Evolutionary conservation across 2,888 invertebrate species (phyloP), one percentile per base, ranked within the genome.

Genomic region (Pyrgus malvae): DNA sequence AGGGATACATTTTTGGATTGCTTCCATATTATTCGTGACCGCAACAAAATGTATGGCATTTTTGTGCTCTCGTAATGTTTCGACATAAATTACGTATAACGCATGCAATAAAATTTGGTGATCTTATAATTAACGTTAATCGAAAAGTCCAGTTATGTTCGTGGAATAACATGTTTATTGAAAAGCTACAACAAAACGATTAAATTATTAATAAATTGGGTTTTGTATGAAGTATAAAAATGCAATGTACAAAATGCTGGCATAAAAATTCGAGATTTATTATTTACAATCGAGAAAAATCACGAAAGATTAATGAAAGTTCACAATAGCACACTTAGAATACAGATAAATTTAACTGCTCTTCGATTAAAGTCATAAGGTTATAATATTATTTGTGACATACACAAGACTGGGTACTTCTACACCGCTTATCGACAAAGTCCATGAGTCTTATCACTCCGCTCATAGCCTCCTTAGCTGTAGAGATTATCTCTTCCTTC

Each of bases 11-110:
- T 80, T 84, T 82, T 85, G 85, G 81, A 83, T 76, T 79, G 79
- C 73, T 72, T 82, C 82, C 83, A 84, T 84, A 83, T 81, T 80
- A 78, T 69, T 75, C 67, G 62, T 64, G 66, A 83, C 83, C 83
- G 71, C 83, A 82, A 64, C 73, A 66, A 63, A 62, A 66, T 59
- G 62, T 66, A 68, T 70, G 62, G 77, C 78, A 70, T 76, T 78
- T 79, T 77, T 77, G 77, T 78, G 70, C 79, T 68, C 70, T 70
- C 68, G 71, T 72, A 67, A 61, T 71, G 35, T 42, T 42, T 11
- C 14, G 25, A 42, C 50, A 42, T 33, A 35, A 35, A 51, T 42
- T 42, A 17, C 23, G 12, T 33, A 25, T 27, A 48, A 46, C 42
- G 25, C 16, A 29, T 48, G 23, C 17, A 21, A 40, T 41, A 8